phyloP scores from a whole-genome alignment of 2,888 invertebrate genomes.

The Alloplasta piceator region DNA sequence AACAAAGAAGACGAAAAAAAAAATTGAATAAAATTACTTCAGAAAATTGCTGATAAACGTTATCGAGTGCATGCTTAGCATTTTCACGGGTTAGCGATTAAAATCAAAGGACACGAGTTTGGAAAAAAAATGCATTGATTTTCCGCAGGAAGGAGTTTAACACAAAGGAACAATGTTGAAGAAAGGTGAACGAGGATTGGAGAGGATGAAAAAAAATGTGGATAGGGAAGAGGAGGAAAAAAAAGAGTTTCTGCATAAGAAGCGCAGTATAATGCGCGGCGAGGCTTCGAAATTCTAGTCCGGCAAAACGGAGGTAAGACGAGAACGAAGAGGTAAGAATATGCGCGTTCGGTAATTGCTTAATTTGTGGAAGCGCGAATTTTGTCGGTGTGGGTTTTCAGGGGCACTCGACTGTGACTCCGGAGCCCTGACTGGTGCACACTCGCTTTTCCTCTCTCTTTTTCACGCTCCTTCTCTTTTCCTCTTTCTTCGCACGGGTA shows the following conservation, averaged over 20 bases:
- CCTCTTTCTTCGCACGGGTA: neutral
- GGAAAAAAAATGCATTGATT: conserved; percentile 4
- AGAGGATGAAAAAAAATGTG: neutral
- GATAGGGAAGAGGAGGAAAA: neutral
- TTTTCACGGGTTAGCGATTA: conserved; percentile 47
- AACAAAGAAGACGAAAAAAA: conserved; percentile 20
- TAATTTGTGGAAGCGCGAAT: conserved; percentile 80
- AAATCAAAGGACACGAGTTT: conserved; percentile 24
- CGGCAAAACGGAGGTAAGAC: conserved; percentile 2
- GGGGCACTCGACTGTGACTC: conserved; percentile 52
- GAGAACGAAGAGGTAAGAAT: conserved; percentile 43
- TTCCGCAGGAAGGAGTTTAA: neutral
- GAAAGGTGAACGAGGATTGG: conserved; percentile 12
- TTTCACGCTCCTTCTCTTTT: conserved; percentile 22
- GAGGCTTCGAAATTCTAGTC: conserved; percentile 52
- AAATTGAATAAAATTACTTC: conserved; percentile 18
- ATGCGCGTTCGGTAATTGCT: conserved; percentile 80
- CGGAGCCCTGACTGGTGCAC: neutral
- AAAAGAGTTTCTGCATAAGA: neutral
- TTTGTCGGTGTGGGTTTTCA: conserved; percentile 54
- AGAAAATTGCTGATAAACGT: conserved; percentile 47
- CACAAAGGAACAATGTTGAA: conserved; percentile 10
- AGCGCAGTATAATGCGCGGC: neutral
- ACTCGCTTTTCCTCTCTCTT: neutral
- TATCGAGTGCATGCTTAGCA: conserved; percentile 10